These are phyloP conservation scores for Venturia canescens DNA, from an alignment of 1,140 invertebrate species.

Conservation along the genomic window DNA sequence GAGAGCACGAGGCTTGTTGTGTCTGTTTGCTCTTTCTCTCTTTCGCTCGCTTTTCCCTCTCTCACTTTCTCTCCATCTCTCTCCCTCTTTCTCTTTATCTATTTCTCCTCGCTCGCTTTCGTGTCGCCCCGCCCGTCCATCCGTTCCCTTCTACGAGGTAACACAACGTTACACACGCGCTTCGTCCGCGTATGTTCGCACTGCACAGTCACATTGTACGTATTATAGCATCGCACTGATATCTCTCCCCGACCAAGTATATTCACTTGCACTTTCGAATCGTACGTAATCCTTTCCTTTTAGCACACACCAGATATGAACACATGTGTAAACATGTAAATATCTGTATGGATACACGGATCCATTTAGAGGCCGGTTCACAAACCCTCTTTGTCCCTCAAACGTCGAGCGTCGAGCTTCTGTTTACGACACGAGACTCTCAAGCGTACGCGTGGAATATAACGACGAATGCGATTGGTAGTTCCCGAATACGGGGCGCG, in stretches of 20 bases:
- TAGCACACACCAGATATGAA: background rate
- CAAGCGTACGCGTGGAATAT: no score
- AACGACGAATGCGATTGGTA: no score
- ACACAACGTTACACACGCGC: background rate
- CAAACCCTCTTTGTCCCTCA: background rate
- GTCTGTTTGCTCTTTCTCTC: background rate
- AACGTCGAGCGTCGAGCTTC: background rate
- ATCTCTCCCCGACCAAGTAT: background rate
- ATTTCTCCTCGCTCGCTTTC: background rate
- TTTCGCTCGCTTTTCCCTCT: constrained; percentile 33
- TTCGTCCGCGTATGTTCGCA: background rate
- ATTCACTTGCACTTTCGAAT: constrained; percentile 14
- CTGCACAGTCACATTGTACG: background rate
- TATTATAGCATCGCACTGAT: background rate
- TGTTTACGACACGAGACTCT: background rate
- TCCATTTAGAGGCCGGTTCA: background rate
- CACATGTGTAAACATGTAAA: background rate
- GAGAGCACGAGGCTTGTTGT: constrained; percentile 35
- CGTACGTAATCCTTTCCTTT: constrained; percentile 1
- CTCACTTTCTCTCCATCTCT: background rate
- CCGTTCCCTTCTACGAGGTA: background rate
- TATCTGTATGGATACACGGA: no score
- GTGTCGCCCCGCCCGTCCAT: background rate
- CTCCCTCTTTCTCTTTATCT: background rate
- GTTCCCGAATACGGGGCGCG: no score